Evolutionary conservation across 2,113 vertebrate species (phyloP).

Genomic region (Canis aureus): DNA sequence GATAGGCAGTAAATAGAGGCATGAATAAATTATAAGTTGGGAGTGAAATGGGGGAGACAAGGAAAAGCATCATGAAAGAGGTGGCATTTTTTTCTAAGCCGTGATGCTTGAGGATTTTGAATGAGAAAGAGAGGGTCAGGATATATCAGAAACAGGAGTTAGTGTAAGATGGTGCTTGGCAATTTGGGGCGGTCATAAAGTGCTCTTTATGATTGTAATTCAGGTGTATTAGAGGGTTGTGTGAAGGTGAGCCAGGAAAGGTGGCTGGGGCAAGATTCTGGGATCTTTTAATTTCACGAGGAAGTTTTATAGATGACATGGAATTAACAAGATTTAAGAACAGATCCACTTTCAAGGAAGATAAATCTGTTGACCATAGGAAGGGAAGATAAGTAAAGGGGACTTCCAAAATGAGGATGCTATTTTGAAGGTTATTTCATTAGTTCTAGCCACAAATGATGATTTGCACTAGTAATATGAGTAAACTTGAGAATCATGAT

Average conservation of each 20-base stretch:
- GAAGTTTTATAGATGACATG: neutral
- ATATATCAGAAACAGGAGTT: neutral
- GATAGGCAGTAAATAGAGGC: neutral
- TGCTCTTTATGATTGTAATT: neutral
- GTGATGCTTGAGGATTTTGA: neutral
- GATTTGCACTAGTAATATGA: neutral
- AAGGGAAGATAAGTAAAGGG: neutral
- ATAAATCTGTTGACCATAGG: neutral
- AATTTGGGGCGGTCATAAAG: neutral
- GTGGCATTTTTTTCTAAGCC: neutral
- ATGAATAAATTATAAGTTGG: neutral
- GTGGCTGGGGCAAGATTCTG: neutral
- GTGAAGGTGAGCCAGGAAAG: neutral
- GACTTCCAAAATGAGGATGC: neutral
- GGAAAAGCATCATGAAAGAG: neutral
- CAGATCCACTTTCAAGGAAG: neutral
- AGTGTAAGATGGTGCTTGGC: neutral
- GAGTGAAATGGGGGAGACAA: neutral
- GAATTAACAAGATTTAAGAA: slow-evolving; percentile 16
- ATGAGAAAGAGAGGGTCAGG: neutral
- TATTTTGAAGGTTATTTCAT: neutral
- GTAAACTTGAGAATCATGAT: neutral
- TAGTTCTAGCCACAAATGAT: neutral
- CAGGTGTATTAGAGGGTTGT: neutral
- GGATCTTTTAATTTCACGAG: neutral